These are phyloP conservation scores for Lutraria lutraria DNA, from an alignment of 2,888 invertebrate genomes.

Conservation along the genomic window DNA sequence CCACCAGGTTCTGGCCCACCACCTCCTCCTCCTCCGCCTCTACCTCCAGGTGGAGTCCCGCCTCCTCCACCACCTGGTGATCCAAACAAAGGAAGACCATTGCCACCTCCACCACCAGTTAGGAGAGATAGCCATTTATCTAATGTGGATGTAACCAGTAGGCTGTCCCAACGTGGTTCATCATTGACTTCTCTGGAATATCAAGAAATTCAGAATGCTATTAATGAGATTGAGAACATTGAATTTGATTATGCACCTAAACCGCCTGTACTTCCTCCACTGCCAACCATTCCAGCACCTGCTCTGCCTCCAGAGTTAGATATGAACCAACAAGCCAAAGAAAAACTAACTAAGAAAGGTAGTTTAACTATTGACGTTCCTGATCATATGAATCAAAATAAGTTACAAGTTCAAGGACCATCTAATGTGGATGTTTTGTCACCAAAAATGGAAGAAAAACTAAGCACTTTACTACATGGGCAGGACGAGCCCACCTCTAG, in stretches of 20 bases:
- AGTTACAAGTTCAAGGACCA: slow-evolving; percentile 61
- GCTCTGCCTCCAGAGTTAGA: slow-evolving; percentile 68
- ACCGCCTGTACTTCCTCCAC: slow-evolving; percentile 70
- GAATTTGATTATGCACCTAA: slow-evolving; percentile 59
- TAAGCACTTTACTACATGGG: slow-evolving; percentile 69
- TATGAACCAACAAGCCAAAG: slow-evolving; percentile 56
- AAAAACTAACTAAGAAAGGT: slow-evolving; percentile 58
- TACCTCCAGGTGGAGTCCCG: slow-evolving; percentile 29
- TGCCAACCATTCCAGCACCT: slow-evolving; percentile 73
- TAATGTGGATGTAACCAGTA: slow-evolving; percentile 1
- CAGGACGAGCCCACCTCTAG: slow-evolving; percentile 32
- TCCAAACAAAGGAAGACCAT: slow-evolving; percentile 59
- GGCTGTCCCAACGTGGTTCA: slow-evolving; percentile 29
- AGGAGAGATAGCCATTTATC: slow-evolving; percentile 46
- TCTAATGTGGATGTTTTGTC: slow-evolving; percentile 74
- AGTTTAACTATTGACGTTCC: slow-evolving; percentile 64
- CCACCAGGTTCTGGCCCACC: slow-evolving; percentile 65
- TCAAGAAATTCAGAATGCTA: slow-evolving; percentile 73
- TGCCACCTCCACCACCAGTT: slow-evolving; percentile 67
- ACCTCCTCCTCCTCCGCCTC: slow-evolving; percentile 58
- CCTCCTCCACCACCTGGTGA: slow-evolving; percentile 46
- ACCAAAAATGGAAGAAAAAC: slow-evolving; percentile 74
- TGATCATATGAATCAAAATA: slow-evolving; percentile 59
- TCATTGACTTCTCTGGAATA: slow-evolving; percentile 66
- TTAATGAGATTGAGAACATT: slow-evolving; percentile 73